phyloP scores from a whole-genome alignment of 2,888 invertebrate genomes.

The Acleris cristana region DNA sequence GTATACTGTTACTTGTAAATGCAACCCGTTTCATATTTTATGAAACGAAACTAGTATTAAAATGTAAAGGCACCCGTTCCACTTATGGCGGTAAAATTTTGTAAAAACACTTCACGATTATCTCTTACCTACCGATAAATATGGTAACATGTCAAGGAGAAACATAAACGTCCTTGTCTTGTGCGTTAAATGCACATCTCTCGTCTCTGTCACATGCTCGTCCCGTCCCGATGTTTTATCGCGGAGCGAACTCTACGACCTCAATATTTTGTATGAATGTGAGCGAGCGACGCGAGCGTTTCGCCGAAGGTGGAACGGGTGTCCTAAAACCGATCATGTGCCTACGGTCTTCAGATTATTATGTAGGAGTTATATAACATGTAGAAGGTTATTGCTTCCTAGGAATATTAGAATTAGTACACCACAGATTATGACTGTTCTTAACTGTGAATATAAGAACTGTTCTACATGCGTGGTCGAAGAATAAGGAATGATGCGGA shows the following conservation, averaged over 20 bases:
- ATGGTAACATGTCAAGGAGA: no score
- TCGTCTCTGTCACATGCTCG: no score
- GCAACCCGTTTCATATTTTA: slow-evolving; percentile 14
- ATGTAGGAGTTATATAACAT: slow-evolving; percentile 17
- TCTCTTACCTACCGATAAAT: no score
- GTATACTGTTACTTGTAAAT: slow-evolving; percentile 19
- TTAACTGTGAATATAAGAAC: background rate
- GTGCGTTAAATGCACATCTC: no score
- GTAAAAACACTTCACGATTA: no score
- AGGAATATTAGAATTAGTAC: slow-evolving; percentile 27
- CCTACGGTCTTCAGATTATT: slow-evolving; percentile 39
- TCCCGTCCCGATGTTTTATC: no score
- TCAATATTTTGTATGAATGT: no score
- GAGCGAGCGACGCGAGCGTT: background rate
- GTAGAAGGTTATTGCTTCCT: slow-evolving; percentile 33
- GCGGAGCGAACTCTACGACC: no score
- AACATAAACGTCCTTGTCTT: no score
- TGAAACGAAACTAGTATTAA: slow-evolving; percentile 25
- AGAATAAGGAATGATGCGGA: background rate
- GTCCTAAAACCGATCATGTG: slow-evolving; percentile 39
- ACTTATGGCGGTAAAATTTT: background rate
- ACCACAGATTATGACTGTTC: slow-evolving; percentile 12
- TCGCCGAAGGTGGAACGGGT: background rate
- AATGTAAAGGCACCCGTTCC: background rate
- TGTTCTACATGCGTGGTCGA: background rate